Evolutionary conservation across 2,797 vertebrate species (phyloP).

Genomic region (Orestias chungarensis): DNA sequence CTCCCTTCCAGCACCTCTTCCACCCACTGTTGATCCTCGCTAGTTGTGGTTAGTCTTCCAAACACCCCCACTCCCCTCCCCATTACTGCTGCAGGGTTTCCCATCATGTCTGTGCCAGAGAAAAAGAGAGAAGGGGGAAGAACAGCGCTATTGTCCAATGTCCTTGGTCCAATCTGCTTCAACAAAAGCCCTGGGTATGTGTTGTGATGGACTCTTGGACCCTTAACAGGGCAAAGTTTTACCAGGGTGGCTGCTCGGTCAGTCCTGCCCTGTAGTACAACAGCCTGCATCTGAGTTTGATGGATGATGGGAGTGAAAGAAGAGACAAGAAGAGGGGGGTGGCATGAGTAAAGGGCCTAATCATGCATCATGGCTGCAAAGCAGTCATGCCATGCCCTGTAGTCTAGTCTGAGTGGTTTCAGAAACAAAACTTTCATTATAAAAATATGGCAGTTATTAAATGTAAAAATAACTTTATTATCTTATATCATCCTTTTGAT

Average conservation of each 20-base stretch:
- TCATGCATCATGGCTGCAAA: constrained; percentile 32
- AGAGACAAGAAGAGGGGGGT: constrained; percentile 52
- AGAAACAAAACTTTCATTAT: constrained; percentile 9
- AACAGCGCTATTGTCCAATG: constrained; percentile 62
- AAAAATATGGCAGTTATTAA: background rate
- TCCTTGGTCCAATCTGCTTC: constrained; percentile 46
- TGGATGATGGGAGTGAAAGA: constrained; percentile 59
- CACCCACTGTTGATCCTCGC: constrained; percentile 50
- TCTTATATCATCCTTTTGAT: background rate
- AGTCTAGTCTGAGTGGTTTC: constrained; percentile 44
- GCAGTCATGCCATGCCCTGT: constrained; percentile 41
- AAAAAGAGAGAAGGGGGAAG: constrained; percentile 51
- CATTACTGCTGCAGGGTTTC: constrained; percentile 65
- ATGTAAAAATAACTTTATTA: background rate
- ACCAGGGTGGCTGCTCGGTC: constrained; percentile 47
- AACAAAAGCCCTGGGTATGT: constrained; percentile 50
- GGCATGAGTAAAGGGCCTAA: constrained; percentile 29
- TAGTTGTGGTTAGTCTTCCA: constrained; percentile 76
- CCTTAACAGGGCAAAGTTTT: constrained; percentile 27
- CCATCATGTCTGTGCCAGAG: constrained; percentile 69
- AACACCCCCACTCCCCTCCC: too few species aligned
- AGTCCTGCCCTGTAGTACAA: constrained; percentile 49
- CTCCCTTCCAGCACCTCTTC: constrained; percentile 16
- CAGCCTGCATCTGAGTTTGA: constrained; percentile 41
- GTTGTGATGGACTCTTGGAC: constrained; percentile 43